Evolutionary conservation across 2,797 vertebrate genomes (phyloP).

Genomic region (Crocodylus rhombifer): DNA sequence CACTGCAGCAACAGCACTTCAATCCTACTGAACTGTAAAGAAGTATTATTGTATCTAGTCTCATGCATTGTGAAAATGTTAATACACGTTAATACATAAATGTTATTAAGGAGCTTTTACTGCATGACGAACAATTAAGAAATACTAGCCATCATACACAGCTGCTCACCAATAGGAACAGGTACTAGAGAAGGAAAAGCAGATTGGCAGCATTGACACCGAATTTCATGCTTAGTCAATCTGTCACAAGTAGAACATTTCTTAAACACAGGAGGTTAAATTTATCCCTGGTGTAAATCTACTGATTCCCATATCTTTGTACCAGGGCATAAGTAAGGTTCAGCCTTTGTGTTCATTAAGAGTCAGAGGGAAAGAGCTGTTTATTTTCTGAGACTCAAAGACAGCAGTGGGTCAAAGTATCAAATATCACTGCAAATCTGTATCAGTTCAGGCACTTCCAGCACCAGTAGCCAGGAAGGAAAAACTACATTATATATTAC

Average conservation of each 20-base stretch:
- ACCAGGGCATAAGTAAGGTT: background rate
- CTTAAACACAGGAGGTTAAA: background rate
- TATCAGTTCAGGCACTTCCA: background rate
- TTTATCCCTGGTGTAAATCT: background rate
- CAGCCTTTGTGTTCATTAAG: background rate
- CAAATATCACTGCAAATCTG: background rate
- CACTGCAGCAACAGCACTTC: no score
- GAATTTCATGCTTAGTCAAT: background rate
- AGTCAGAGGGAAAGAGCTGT: background rate
- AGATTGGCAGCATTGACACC: background rate
- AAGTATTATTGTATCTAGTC: background rate
- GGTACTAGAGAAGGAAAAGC: background rate
- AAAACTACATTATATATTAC: background rate
- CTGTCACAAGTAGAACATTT: background rate
- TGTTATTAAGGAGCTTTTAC: background rate
- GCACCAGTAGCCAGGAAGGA: background rate
- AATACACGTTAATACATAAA: background rate
- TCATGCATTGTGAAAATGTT: background rate
- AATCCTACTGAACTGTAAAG: background rate
- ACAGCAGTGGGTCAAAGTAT: slow-evolving; percentile 39
- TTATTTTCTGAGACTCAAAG: slow-evolving; percentile 44
- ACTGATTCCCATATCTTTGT: background rate
- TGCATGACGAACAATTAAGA: background rate
- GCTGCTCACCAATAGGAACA: background rate
- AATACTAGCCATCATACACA: background rate